Percentiles rank a stretch among this genome's conserved stretches.
phyloP scores from a whole-genome alignment of 2,888 invertebrate genomes.

The Altica lythri region DNA sequence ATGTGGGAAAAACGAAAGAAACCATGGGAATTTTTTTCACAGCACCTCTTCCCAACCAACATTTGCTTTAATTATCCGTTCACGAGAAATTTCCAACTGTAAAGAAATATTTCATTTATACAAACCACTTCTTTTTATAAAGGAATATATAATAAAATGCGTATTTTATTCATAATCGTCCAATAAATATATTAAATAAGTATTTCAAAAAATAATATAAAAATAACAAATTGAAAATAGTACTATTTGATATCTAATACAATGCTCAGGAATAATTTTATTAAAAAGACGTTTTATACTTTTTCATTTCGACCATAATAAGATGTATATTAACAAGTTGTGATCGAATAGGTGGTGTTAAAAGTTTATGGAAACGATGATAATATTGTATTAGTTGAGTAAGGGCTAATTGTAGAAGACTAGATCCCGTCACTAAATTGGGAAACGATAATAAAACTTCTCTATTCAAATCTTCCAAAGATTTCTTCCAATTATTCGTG shows the following conservation, averaged over 20 bases:
- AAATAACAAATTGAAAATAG: conserved; percentile 30
- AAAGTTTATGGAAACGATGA: conserved; percentile 92
- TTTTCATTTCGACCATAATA: conserved; percentile 99
- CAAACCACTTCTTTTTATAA: no score
- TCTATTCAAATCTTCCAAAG: conserved; percentile 91
- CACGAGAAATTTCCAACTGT: no score
- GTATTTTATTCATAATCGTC: no score
- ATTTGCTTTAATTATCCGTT: no score
- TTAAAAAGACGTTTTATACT: conserved; percentile 79
- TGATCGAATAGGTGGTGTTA: conserved; percentile 82
- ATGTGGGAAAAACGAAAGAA: no score
- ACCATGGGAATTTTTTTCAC: no score
- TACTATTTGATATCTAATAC: conserved; percentile 23
- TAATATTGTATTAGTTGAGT: conserved; percentile 97
- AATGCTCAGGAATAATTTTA: not conserved
- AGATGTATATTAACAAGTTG: conserved; percentile 98
- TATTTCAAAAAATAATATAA: conserved; percentile 31
- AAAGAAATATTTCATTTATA: no score
- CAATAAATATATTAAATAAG: conserved; percentile 32
- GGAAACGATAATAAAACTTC: conserved; percentile 96
- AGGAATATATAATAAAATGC: no score
- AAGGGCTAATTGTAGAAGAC: conserved; percentile 90
- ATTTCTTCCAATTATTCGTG: conserved; percentile 91
- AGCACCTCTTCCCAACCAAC: no score
- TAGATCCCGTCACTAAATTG: conserved; percentile 93